Evolutionary conservation across 2,113 vertebrate species (phyloP).

Genomic region (Percina caprodes): DNA sequence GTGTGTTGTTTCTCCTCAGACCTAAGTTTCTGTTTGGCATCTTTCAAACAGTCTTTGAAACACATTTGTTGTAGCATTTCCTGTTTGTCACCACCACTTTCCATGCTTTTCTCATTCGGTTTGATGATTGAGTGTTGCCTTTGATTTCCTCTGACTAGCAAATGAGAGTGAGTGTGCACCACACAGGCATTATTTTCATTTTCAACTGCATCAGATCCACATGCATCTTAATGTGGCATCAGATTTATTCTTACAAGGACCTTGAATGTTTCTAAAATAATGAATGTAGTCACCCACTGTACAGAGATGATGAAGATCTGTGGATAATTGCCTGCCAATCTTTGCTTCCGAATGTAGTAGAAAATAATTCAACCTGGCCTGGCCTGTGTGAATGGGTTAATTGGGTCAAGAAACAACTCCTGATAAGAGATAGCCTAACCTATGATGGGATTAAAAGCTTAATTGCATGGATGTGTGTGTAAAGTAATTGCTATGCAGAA

Average conservation of each 20-base stretch:
- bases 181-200: neutral
- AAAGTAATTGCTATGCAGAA: neutral
- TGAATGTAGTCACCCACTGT: neutral
- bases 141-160: slow-evolving; percentile 32
- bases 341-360: neutral
- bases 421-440: neutral
- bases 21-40: slow-evolving; percentile 1
- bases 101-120: slow-evolving; percentile 36
- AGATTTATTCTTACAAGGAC: neutral
- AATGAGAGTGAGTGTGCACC: neutral
- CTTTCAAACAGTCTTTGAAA: slow-evolving; percentile 12
- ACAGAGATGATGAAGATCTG: neutral
- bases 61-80: slow-evolving; percentile 50
- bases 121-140: slow-evolving; percentile 31
- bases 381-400: slow-evolving; percentile 8
- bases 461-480: neutral
- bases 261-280: slow-evolving; percentile 4
- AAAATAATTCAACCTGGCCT: neutral
- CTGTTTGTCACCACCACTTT: slow-evolving; percentile 48
- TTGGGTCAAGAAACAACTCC: neutral
- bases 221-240: slow-evolving; percentile 7
- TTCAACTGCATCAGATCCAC: neutral
- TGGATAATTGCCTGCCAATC: neutral
- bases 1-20: slow-evolving; percentile 31
- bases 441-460: neutral